Evolutionary conservation across 2,113 vertebrate species (phyloP).

Genomic region (Labrus mixtus): DNA sequence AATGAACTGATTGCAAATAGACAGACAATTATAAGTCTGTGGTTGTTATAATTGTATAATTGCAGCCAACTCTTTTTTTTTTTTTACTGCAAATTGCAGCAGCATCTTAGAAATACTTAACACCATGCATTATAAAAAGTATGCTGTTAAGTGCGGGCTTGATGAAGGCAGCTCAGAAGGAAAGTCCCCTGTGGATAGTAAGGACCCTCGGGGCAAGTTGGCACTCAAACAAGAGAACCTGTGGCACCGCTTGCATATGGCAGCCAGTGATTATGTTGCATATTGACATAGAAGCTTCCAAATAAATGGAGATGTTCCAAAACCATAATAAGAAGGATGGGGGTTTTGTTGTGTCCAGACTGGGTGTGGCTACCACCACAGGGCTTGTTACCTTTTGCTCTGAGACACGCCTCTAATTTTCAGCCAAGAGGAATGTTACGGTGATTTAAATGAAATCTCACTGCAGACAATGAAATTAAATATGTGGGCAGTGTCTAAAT

Average conservation of each 20-base stretch:
- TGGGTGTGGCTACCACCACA: slow-evolving; percentile 42
- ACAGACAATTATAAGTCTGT: slow-evolving; percentile 29
- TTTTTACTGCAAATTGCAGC: slow-evolving; percentile 39
- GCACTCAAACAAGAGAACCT: slow-evolving; percentile 51
- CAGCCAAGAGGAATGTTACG: slow-evolving; percentile 57
- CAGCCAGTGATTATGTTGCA: slow-evolving; percentile 59
- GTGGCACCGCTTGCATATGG: slow-evolving; percentile 54
- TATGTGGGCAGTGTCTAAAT: slow-evolving; percentile 62
- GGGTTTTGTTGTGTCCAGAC: slow-evolving; percentile 31
- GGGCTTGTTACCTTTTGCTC: slow-evolving; percentile 66
- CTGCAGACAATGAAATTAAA: slow-evolving; percentile 65
- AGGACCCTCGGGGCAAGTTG: slow-evolving; percentile 46
- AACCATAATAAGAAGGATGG: slow-evolving; percentile 55
- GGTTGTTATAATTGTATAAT: slow-evolving; percentile 37
- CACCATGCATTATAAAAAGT: slow-evolving; percentile 44
- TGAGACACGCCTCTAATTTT: slow-evolving; percentile 65
- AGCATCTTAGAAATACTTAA: slow-evolving; percentile 54
- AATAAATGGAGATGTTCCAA: slow-evolving; percentile 47
- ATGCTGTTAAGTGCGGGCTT: slow-evolving; percentile 39
- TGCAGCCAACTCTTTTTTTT: slow-evolving; percentile 28
- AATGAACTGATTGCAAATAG: slow-evolving; percentile 52
- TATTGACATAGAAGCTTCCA: slow-evolving; percentile 42
- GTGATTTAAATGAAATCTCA: slow-evolving; percentile 68
- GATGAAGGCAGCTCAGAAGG: slow-evolving; percentile 42
- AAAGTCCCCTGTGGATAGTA: slow-evolving; percentile 49